phyloP scores from a whole-genome alignment of 2,797 vertebrate species.

The Halcyon badia region DNA sequence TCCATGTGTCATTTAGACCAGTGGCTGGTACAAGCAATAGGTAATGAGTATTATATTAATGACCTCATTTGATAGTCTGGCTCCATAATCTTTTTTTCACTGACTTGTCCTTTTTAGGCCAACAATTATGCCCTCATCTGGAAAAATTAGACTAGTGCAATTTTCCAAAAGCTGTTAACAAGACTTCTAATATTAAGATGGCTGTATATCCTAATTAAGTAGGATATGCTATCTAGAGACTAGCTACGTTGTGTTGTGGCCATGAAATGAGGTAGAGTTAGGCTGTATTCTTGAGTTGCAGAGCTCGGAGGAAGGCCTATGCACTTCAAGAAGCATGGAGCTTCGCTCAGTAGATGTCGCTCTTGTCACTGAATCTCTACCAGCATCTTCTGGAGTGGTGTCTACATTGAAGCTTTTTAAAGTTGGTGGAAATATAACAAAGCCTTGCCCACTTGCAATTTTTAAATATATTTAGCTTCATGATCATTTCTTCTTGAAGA shows the following conservation, averaged over 20 bases:
- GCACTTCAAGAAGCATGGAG: background rate
- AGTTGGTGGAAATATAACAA: background rate
- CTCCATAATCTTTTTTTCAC: background rate
- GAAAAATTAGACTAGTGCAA: constrained; percentile 6
- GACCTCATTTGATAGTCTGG: background rate
- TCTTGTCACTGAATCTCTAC: background rate
- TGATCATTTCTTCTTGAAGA: background rate
- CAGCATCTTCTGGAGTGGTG: background rate
- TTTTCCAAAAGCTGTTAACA: constrained; percentile 38
- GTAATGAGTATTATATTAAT: background rate
- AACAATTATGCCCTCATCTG: background rate
- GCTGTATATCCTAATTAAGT: background rate
- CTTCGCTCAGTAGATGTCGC: background rate
- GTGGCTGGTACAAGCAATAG: background rate
- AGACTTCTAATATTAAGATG: background rate
- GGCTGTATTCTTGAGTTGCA: background rate
- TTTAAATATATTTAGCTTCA: background rate
- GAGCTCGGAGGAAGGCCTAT: background rate
- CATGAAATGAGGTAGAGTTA: background rate
- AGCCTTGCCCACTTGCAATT: background rate
- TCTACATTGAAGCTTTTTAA: background rate
- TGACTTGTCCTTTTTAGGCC: background rate
- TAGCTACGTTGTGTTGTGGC: background rate
- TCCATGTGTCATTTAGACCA: background rate
- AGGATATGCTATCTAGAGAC: background rate